A percentile compares a stretch with the other conserved stretches of the same genome.
Evolutionary conservation across 2,888 invertebrate genomes (phyloP).

Genomic region (Nephrotoma flavescens): DNA sequence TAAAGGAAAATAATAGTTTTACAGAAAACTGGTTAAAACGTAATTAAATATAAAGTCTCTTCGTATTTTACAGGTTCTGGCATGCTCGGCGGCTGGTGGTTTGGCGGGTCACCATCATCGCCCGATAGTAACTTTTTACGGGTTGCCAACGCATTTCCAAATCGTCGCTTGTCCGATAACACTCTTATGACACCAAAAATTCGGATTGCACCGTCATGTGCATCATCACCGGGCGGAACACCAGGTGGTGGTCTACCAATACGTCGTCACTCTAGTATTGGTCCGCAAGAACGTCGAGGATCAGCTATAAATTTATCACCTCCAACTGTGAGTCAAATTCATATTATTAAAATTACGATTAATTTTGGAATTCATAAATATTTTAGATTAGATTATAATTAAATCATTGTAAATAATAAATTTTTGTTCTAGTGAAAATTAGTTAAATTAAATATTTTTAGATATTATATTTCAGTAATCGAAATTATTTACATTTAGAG

Average conservation of each 20-base stretch:
- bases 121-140: constrained; percentile 76
- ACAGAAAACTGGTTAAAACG: not conserved
- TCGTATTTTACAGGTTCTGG: constrained; percentile 35
- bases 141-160: constrained; percentile 68
- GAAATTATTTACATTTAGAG: not conserved
- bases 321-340: constrained; percentile 57
- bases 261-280: constrained; percentile 81
- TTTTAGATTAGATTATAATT: constrained; percentile 4
- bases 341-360: constrained; percentile 8
- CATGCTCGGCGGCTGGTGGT: constrained; percentile 67
- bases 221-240: constrained; percentile 59
- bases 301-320: constrained; percentile 76
- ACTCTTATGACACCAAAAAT: constrained; percentile 84
- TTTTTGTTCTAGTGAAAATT: not conserved
- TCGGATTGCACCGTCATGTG: constrained; percentile 75
- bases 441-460: not conserved
- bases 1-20: not conserved
- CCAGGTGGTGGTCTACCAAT: constrained; percentile 67
- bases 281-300: constrained; percentile 74
- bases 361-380: not conserved
- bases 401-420: not conserved
- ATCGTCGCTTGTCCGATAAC: constrained; percentile 80
- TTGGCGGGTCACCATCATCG: constrained; percentile 69
- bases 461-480: not conserved
- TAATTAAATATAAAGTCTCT: not conserved